A percentile compares a stretch with the other conserved stretches of the same genome.
These are phyloP conservation scores for Athalia circularis DNA, from an alignment of 2,888 invertebrate genomes.

Conservation along the genomic window DNA sequence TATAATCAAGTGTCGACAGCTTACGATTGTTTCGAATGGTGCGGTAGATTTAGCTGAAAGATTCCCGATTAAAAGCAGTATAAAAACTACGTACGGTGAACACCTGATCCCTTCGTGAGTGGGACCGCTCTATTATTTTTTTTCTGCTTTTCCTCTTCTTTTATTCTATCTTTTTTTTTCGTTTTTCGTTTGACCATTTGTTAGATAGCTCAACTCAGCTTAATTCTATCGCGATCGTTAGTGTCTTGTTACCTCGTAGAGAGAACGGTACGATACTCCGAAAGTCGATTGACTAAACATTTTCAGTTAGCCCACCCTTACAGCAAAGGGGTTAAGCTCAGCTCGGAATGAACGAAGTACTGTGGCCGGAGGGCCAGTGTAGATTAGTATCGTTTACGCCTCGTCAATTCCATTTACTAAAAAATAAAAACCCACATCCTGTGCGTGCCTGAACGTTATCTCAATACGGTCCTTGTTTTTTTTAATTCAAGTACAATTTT, in stretches of 20 bases:
- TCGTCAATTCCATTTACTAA: slow-evolving; percentile 46
- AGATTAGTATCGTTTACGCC: slow-evolving; percentile 49
- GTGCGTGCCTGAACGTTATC: slow-evolving; percentile 37
- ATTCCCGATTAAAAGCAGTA: neutral
- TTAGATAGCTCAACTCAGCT: slow-evolving; percentile 20
- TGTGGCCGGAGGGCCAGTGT: slow-evolving; percentile 20
- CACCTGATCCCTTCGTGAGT: slow-evolving; percentile 41
- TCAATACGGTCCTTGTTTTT: slow-evolving; percentile 34
- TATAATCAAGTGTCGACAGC: neutral
- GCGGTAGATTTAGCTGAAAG: neutral
- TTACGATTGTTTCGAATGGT: neutral
- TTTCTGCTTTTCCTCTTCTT: neutral
- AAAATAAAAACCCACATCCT: slow-evolving; percentile 44
- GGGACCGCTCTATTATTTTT: slow-evolving; percentile 2
- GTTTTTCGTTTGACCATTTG: neutral
- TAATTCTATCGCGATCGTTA: slow-evolving; percentile 37
- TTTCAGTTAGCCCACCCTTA: slow-evolving; percentile 22
- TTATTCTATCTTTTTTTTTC: neutral
- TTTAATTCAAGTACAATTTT: slow-evolving; percentile 39
- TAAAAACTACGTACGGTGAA: slow-evolving; percentile 15
- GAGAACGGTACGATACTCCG: slow-evolving; percentile 3
- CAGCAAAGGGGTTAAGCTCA: slow-evolving; percentile 45
- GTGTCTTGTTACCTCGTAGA: slow-evolving; percentile 35
- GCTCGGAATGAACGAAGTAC: neutral
- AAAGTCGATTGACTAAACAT: slow-evolving; percentile 30